Base-by-base conservation (phyloP, 2,797 vertebrate genomes). In the Ptychadena robeensis region DNA sequence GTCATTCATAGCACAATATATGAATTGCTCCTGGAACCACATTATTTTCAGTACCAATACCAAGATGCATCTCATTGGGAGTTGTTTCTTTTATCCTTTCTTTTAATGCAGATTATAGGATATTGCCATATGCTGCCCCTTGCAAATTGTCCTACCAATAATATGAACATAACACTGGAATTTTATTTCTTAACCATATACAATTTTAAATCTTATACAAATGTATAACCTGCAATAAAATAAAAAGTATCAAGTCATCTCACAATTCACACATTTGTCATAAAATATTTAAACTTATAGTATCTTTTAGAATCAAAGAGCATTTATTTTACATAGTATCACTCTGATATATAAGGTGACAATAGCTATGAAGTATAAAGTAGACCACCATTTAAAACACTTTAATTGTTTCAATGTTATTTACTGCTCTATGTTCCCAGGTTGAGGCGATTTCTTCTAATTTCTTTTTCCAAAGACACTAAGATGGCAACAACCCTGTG, bases 231-330 rank as follows among this genome's bases (percentile, higher is more conserved):
- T 40, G 35, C 37, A 76, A 76, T 76, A 34, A 67, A 77, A 44
- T 9, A 77, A 77, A 53, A 18, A 22, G 61, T 65, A 66, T 40
- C 66, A 66, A 34, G 31, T 18, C 53, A 31, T 61, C 35, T 31
- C 34, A 75, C 34, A 82, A 61, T 73, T 27, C 28, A 82, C 80
- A 75, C 22, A 59, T 68, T 38, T 76, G 27, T 32, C 73, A 76
- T 76, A 75, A 69, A 75, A 82, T 59, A 69, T 69, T 68, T 75
- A n/a, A n/a, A n/a, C 53, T 48, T 76, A 76, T 81, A 81, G 27
- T 44, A 71, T 67, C 40, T 57, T 74, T 18, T 22, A 48, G 3
- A 40, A 40, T 38, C 38, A 14, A 40, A 12, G 11, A 15, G 38
- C 2, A 12, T 40, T 40, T 11, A 14, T n/a, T n/a, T n/a, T 40